Percentiles rank a stretch among this genome's conserved stretches.
phyloP scores from a whole-genome alignment of 2,888 invertebrate species.

The Falcaria lacertinaria region DNA sequence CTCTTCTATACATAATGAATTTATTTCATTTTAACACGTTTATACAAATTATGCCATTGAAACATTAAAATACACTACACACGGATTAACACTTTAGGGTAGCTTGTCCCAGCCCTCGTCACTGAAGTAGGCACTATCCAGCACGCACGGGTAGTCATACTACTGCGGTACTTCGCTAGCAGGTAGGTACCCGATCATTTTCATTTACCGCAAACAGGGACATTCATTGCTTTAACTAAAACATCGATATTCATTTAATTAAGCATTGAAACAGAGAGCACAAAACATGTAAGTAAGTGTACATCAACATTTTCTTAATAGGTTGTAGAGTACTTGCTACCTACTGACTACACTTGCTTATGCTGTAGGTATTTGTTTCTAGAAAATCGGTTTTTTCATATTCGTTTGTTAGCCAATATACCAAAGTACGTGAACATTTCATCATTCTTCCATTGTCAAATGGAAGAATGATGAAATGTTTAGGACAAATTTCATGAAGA shows the following conservation, averaged over 20 bases:
- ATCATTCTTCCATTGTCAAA: too few species aligned
- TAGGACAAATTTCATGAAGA: too few species aligned
- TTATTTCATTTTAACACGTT: conserved; percentile 49
- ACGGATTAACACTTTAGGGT: conserved; percentile 48
- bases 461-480: too few species aligned
- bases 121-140: not conserved
- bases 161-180: not conserved
- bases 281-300: not conserved
- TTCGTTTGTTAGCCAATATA: too few species aligned
- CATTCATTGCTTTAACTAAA: not conserved
- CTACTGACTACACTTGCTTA: too few species aligned
- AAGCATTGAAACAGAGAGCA: not conserved
- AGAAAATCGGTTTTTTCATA: too few species aligned
- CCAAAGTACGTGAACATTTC: too few species aligned
- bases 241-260: not conserved
- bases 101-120: conserved; percentile 29
- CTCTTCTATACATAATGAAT: conserved; percentile 20
- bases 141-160: too few species aligned
- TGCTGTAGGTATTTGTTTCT: too few species aligned
- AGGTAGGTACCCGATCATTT: too few species aligned
- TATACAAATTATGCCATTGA: conserved; percentile 34
- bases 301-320: not conserved
- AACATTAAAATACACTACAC: conserved; percentile 45
- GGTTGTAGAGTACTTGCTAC: too few species aligned
- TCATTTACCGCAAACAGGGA: not conserved